A percentile compares a stretch with the other conserved stretches of the same genome.
Conservation (phyloP, 2,797 vertebrate genomes). For the Myoxocephalus aenaeus region DNA sequence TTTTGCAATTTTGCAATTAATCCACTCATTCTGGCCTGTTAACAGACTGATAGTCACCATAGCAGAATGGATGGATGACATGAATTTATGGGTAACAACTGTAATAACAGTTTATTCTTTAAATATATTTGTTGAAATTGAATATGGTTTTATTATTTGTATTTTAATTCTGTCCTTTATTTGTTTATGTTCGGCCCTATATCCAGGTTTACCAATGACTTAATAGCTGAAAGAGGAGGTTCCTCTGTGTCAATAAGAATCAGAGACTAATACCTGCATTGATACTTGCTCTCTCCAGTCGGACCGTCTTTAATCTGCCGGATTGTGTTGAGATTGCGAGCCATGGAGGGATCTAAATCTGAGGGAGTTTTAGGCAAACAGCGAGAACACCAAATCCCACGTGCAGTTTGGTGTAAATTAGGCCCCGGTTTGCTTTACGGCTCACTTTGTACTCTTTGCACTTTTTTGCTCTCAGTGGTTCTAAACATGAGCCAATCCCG, state of each 20-base stretch:
- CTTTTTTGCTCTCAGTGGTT: not conserved
- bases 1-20: not conserved
- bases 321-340: not conserved
- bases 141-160: too few species aligned
- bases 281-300: not conserved
- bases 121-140: not conserved
- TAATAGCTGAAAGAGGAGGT: not conserved
- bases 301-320: not conserved
- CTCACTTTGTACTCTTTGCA: not conserved
- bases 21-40: not conserved
- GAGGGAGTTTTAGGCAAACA: not conserved
- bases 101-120: not conserved
- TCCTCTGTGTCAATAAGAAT: not conserved
- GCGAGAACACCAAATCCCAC: not conserved
- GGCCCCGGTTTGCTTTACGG: too few species aligned
- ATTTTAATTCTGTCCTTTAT: not conserved
- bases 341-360: too few species aligned
- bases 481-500: not conserved
- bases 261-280: not conserved
- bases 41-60: not conserved
- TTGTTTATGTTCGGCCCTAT: not conserved
- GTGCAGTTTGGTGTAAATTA: not conserved
- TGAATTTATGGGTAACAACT: not conserved
- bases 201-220: not conserved
- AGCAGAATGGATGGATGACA: not conserved